These are phyloP conservation scores for Scrobipalpa costella DNA, from an alignment of 2,888 invertebrate genomes.

Conservation along the genomic window DNA sequence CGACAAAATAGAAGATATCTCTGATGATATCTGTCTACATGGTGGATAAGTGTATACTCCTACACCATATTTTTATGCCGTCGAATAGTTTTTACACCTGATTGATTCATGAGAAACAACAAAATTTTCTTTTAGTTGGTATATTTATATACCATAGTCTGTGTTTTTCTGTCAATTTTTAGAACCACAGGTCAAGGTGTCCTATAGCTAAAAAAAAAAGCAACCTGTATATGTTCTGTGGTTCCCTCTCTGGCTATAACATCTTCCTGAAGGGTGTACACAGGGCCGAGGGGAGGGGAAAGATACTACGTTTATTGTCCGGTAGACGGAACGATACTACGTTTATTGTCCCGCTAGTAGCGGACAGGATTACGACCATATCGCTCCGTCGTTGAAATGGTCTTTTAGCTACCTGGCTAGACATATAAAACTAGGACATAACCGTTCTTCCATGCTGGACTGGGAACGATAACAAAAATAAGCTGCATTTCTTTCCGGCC, in stretches of 20 bases:
- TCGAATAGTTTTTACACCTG: too few species aligned
- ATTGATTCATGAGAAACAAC: too few species aligned
- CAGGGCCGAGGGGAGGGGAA: not conserved
- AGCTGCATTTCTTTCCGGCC: too few species aligned
- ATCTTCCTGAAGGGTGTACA: constrained; percentile 18
- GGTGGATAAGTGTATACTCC: too few species aligned
- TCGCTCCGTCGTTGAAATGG: constrained; percentile 3
- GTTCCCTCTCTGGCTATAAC: not conserved
- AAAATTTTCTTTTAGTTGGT: too few species aligned
- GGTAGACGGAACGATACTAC: not conserved
- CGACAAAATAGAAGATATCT: too few species aligned
- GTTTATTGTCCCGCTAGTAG: constrained; percentile 13
- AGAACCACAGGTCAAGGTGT: too few species aligned
- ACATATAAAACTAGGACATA: not conserved
- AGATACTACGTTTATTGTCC: constrained; percentile 11
- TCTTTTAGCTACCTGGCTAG: constrained; percentile 6
- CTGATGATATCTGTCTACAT: too few species aligned
- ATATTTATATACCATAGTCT: too few species aligned
- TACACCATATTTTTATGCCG: too few species aligned
- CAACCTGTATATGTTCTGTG: not conserved
- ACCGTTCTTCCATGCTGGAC: not conserved
- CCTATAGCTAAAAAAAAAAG: too few species aligned
- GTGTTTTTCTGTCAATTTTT: too few species aligned
- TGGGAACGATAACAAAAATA: not conserved
- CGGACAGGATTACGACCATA: not conserved